Base-by-base conservation (phyloP, 2,888 invertebrate species). In the Esperia sulphurella region DNA sequence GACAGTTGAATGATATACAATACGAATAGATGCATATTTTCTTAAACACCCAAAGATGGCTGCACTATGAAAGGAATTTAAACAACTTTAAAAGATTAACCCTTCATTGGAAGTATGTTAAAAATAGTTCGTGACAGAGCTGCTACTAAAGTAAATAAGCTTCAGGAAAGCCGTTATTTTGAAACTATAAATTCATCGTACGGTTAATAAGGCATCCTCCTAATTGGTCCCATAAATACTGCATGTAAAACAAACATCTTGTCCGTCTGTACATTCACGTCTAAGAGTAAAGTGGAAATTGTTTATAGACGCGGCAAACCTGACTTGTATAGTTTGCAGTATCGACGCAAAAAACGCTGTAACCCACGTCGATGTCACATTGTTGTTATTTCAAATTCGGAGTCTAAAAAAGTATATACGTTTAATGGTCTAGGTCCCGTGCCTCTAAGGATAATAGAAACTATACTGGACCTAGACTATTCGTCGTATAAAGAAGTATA, bases 171-270 rank as follows among this genome's bases (percentile, higher is more conserved):
- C 71, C 59, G 71, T 75, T 73, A 75, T 71, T 74, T 72, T 61
- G 63, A 50, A 57, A 48, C 70, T 21, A 70, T 79, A 75, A 82
- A 79, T 80, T 79, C 73, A 59, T 75, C 70, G 69, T 58, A 63
- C 73, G 73, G 80, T 83, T 82, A 83, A 84, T 85, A 84, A 81
- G 76, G 75, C 68, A 71, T 68, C 64, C 70, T 67, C 66, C 71
- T 84, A 83, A 83, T 84, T 83, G 81, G 71, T 64, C 54, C 70
- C 79, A 74, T 85, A 85, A 85, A 85, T 81, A 81, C 73, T 68
- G 71, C 69, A 77, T 76, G 68, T 80, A 75, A 83, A 83, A 83
- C 78, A 83, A 84, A 84, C 85, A 83, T 49, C 57, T 57, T 68
- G 75, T 71, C 73, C 54, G 71, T 75, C 67, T 44, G 37, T 67